These are phyloP conservation scores for Antechinus stuartii DNA, from an alignment of 2,113 vertebrate species.

Conservation along the genomic window DNA sequence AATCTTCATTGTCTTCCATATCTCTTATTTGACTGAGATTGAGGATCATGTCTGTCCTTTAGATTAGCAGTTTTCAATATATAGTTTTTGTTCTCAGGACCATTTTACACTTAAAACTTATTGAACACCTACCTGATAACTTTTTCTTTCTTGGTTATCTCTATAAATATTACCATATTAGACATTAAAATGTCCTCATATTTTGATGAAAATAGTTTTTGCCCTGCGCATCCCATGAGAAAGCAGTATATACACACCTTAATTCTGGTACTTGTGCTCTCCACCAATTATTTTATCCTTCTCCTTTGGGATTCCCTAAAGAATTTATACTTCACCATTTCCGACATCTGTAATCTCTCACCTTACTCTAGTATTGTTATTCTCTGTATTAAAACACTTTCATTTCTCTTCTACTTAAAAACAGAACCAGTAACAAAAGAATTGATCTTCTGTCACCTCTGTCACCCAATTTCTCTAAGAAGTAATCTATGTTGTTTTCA, in stretches of 20 bases:
- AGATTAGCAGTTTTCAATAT: neutral
- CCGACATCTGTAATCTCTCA: neutral
- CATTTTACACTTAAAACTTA: neutral
- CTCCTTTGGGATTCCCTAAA: neutral
- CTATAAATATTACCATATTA: neutral
- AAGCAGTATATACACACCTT: too few relatives aligned
- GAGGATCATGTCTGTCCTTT: neutral
- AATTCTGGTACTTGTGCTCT: neutral
- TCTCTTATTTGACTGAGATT: neutral
- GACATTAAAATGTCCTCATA: neutral
- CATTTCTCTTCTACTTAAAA: neutral
- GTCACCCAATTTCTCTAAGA: neutral
- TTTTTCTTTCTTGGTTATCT: neutral
- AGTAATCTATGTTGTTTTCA: neutral
- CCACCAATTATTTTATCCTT: neutral
- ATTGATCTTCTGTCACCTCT: neutral
- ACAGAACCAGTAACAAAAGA: neutral
- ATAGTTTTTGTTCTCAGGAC: neutral
- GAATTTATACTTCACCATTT: neutral
- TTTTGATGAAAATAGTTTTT: too few relatives aligned
- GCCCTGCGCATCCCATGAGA: too few relatives aligned
- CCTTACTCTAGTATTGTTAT: neutral
- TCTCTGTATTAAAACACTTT: neutral
- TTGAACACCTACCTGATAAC: neutral
- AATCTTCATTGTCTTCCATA: neutral